Base-by-base conservation (phyloP, 2,888 invertebrate genomes). In the Anodontia alba region DNA sequence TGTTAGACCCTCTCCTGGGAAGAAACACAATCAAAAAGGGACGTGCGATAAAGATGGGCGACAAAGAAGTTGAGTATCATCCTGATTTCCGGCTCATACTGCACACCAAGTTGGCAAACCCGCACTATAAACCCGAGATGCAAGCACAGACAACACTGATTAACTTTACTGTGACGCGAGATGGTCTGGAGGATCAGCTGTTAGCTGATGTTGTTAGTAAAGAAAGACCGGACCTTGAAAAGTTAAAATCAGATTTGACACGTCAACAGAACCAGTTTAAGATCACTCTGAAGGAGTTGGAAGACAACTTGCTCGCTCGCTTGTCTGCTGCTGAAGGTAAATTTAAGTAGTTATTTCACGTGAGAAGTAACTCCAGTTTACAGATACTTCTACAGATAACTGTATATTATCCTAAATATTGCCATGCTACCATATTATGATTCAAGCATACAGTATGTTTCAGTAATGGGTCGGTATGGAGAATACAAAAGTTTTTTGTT, bases 51-150 rank as follows among this genome's bases (percentile, higher is more conserved):
- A 99, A 98, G 95, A 97, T 99, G 90, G 99, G 99, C 0, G 99
- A 99, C 95, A 98, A 98, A 94, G 99, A 99, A 95, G 97, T 99
- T 17, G 99, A 99, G 94, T 99, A 98, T 93, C 97, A 98, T 95
- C 95, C 97, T 5, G 96, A 95, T 77, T 99, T 99, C 94, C 96
- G 97, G 57, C 95, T 99, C 3, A 97, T 99, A 87, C 95, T 99
- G 31, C 99, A 99, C 91, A 99, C 99, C 0, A 99, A 99, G 95
- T 95, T 99, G 89, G 98, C 98, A 0, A 99, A 99, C 95, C 99
- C 99, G 17, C 99, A 99, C 95, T 99, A 99, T 94, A 98, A 99
- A 93, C 99, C 99, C 0, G 99, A 99, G 95, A 98, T 99, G 97
- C 99, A 99, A 95, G 99, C 99, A 20, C 99, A 99, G 95, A 98